phyloP scores from a whole-genome alignment of 2,888 invertebrate genomes.

The Eupithecia tripunctaria region DNA sequence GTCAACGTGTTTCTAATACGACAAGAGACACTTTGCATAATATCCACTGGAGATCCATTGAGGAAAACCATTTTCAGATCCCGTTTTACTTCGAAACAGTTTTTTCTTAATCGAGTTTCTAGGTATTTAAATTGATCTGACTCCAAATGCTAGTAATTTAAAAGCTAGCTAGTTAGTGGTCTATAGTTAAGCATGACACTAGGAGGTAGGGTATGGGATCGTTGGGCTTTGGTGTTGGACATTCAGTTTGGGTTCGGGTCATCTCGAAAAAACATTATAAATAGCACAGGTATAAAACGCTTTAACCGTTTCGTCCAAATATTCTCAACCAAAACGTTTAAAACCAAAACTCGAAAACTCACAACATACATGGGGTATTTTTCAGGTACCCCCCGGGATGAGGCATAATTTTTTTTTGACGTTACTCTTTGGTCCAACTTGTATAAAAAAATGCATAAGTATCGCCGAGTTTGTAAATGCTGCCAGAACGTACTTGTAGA shows the following conservation, averaged over 20 bases:
- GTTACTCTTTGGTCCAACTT: too few relatives aligned
- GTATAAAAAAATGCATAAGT: too few relatives aligned
- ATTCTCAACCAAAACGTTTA: too few relatives aligned
- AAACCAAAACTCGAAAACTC: neutral
- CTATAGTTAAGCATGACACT: too few relatives aligned
- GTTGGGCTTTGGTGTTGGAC: neutral
- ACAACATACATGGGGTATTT: too few relatives aligned
- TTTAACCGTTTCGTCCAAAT: too few relatives aligned
- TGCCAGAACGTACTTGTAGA: neutral
- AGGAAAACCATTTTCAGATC: slow-evolving; percentile 18
- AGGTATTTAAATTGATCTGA: neutral
- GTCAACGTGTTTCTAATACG: slow-evolving; percentile 21
- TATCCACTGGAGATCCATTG: slow-evolving; percentile 15
- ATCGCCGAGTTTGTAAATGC: neutral
- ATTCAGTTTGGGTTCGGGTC: too few relatives aligned
- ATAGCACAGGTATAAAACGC: too few relatives aligned
- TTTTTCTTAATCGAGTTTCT: neutral
- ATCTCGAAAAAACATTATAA: too few relatives aligned
- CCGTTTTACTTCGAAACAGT: slow-evolving; percentile 1
- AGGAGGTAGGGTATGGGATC: neutral
- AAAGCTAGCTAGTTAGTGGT: neutral
- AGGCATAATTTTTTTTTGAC: too few relatives aligned
- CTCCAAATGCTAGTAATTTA: neutral
- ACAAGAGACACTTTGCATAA: slow-evolving; percentile 18
- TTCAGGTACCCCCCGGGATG: too few relatives aligned